A percentile compares a stretch with the other conserved stretches of the same genome.
phyloP scores from a whole-genome alignment of 2,113 vertebrate genomes.

The Phylloscopus trochilus region DNA sequence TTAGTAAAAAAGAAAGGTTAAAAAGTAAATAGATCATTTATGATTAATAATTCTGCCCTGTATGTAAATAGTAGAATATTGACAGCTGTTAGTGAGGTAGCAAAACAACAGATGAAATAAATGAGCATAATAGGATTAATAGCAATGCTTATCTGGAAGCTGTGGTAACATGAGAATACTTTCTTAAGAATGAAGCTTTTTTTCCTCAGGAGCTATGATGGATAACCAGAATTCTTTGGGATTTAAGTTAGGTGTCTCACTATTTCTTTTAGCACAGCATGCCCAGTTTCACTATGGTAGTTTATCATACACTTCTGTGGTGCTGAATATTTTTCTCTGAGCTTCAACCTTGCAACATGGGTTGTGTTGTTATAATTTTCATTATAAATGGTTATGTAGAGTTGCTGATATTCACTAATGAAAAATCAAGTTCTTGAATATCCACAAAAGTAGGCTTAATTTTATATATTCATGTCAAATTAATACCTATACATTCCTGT shows the following conservation, averaged over 20 bases:
- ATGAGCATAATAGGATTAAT: background rate
- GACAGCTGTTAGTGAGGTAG: background rate
- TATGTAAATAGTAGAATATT: background rate
- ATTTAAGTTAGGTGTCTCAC: background rate
- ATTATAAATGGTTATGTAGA: background rate
- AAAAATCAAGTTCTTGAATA: background rate
- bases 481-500: background rate
- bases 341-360: background rate
- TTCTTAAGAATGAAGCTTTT: background rate
- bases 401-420: background rate
- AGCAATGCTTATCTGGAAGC: background rate
- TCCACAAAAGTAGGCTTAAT: background rate
- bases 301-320: background rate
- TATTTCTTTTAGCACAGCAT: background rate
- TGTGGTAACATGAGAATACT: background rate
- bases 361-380: background rate
- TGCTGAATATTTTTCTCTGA: background rate
- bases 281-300: background rate
- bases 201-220: background rate
- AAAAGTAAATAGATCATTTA: background rate
- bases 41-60: background rate
- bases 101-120: background rate
- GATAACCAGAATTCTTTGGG: background rate
- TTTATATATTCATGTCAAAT: background rate
- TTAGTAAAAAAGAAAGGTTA: background rate